phyloP scores from a whole-genome alignment of 2,797 vertebrate species.

The Morelia viridis region DNA sequence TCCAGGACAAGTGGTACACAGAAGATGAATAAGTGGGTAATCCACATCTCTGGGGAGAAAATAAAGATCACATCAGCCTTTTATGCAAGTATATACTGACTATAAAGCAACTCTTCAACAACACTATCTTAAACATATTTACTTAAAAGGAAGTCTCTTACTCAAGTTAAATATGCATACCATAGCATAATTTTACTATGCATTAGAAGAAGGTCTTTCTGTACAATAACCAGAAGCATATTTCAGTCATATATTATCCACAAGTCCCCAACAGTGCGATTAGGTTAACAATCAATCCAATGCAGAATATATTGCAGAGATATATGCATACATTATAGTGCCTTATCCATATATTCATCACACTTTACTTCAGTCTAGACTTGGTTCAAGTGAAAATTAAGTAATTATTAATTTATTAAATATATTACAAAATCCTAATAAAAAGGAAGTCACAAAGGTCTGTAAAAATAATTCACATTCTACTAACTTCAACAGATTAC shows the following conservation, averaged over 20 bases:
- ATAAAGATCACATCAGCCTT: conserved; percentile 38
- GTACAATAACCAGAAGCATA: neutral
- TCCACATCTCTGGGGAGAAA: conserved; percentile 54
- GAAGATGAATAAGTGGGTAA: conserved; percentile 59
- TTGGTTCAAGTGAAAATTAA: neutral
- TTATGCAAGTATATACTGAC: neutral
- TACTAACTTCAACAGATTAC: neutral
- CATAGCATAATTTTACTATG: neutral
- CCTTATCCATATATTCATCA: neutral
- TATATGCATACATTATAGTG: neutral
- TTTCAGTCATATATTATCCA: neutral
- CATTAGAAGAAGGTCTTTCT: neutral
- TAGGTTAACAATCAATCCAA: neutral
- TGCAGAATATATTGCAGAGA: neutral
- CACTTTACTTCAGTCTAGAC: neutral
- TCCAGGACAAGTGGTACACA: conserved; percentile 63
- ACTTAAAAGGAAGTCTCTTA: neutral
- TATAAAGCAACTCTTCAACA: neutral
- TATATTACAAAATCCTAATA: neutral
- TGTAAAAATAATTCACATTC: neutral
- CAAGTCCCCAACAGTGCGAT: neutral
- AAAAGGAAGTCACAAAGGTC: neutral
- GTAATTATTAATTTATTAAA: neutral
- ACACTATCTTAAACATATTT: neutral
- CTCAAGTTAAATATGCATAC: neutral